Base-by-base conservation (phyloP, 2,113 vertebrate species). In the Mormyrus iriodes region DNA sequence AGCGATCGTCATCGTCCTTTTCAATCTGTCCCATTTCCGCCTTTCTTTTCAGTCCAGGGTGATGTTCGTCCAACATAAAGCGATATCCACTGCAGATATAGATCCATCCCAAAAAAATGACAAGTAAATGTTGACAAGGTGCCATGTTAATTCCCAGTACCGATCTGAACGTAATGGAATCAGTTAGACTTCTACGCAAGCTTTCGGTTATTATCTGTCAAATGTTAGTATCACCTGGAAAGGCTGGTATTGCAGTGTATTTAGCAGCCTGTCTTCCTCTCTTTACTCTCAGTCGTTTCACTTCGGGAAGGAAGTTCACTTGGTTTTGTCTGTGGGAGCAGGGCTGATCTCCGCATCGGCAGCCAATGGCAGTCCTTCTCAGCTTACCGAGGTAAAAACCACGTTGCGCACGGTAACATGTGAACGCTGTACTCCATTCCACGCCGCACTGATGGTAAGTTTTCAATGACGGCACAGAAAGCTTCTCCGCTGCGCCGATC, bases 31-130 rank as follows among this genome's bases (percentile, higher is more conserved):
- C 94, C 46, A 90, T 91, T 88, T 93, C 94, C 92, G 89, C 87
- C 35, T 91, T 92, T 9, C 90, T 92, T 46, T 92, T 91, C 65
- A 94, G 91, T 58, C 90, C 93, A 31, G 87, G 73, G 58, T 93
- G 73, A 90, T 87, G 90, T 21, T 95, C 92, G 24, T 94, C 92
- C 35, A 90, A 92, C 91, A 92, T 91, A 55, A 96, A 96, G 51
- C 95, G 95, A 61, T 88, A 95, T 89, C 94, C 96, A 91, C 94
- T 91, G 94, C 93, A 95, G 88, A 95, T 89, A 90, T 94, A 95
- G 91, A 94, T 93, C 96, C 96, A 97, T 89, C 95, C 94, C 90
- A 96, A 94, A 55, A 97, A 95, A 90, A 97, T 92, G 46, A 93
- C 90, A 79, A 96, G 90, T 86, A 94, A 39, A 88, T 93, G 93